Evolutionary conservation across 2,797 vertebrate genomes (phyloP), one percentile per base, ranked within the genome.

Genomic region (Tangara arthus): DNA sequence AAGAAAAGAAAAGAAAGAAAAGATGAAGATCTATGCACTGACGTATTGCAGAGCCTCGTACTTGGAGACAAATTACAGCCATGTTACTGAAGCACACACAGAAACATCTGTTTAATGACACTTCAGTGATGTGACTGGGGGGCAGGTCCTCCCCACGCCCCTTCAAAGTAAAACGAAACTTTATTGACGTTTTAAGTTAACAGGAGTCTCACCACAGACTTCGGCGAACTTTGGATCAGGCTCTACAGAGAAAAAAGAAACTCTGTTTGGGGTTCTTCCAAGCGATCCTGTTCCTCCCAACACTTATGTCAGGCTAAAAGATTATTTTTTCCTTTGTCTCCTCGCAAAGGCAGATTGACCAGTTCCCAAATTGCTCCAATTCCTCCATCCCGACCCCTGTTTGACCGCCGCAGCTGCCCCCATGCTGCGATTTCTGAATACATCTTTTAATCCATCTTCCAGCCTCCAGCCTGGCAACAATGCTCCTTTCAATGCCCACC

Each of bases 341-440:
- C 23, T 41, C 15, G n/a, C 6, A 52, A 27, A 49, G 35, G 72
- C 59, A 61, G 50, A 65, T 1, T 34, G 73, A 68, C 35, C 41
- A 20, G 53, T 9, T 64, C 82, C 53, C 57, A 61, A 47, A 80
- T 3, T 20, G 49, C 30, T 70, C 66, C 6, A 50, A 84, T 37
- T 64, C 64, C 79, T 66, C 47, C 84, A 12, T 14, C 59, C 28
- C 27, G 12, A 65, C 78, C 11, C 64, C 35, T 35, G 20, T 18
- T 4, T 44, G 80, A 69, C 10, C 41, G 60, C 77, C 56, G 13
- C 93, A 83, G 91, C 91, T 82, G 79, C 89, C 84, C 82, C 81
- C 92, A 93, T 22, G 88, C 95, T 89, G 94, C 4, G 87, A 88
- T 59, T 57, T 32, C 92, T 92, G 91, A 93, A 88, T 71, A 53